Conservation (phyloP, 2,113 vertebrate species). For the Anarrhichthys ocellatus region DNA sequence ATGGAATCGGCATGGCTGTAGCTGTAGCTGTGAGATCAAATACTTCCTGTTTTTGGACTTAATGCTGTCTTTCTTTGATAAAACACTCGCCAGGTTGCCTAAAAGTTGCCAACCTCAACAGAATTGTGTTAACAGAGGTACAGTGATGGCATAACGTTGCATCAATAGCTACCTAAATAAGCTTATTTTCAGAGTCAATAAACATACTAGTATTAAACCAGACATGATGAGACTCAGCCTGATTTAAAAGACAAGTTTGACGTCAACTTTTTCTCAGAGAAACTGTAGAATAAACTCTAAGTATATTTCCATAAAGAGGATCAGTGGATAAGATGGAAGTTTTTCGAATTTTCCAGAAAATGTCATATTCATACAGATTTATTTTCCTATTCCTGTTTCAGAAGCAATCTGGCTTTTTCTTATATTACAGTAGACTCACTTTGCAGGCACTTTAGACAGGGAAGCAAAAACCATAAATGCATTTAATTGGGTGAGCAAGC, state of each 20-base stretch:
- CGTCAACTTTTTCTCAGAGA: neutral
- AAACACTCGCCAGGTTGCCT: neutral
- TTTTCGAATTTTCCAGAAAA: neutral
- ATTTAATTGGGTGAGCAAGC: neutral
- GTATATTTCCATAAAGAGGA: neutral
- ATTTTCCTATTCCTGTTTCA: neutral
- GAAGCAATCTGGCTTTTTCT: neutral
- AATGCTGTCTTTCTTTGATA: neutral
- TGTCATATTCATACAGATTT: too few relatives aligned
- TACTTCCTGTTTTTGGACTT: slow-evolving; percentile 17
- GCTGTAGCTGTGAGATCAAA: neutral
- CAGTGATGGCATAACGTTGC: neutral
- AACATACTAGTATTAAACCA: neutral
- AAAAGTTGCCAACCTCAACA: neutral
- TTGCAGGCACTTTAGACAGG: neutral
- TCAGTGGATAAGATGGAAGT: neutral
- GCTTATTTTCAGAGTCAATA: neutral
- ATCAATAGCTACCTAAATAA: neutral
- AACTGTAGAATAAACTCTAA: neutral
- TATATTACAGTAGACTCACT: neutral
- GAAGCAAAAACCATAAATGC: neutral
- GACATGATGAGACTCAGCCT: neutral
- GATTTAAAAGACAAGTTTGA: neutral
- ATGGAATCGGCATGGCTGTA: neutral
- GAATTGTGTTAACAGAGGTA: too few relatives aligned